These are phyloP conservation scores for Drosophila limbata DNA, from an alignment of 2,888 invertebrate genomes.

Conservation along the genomic window DNA sequence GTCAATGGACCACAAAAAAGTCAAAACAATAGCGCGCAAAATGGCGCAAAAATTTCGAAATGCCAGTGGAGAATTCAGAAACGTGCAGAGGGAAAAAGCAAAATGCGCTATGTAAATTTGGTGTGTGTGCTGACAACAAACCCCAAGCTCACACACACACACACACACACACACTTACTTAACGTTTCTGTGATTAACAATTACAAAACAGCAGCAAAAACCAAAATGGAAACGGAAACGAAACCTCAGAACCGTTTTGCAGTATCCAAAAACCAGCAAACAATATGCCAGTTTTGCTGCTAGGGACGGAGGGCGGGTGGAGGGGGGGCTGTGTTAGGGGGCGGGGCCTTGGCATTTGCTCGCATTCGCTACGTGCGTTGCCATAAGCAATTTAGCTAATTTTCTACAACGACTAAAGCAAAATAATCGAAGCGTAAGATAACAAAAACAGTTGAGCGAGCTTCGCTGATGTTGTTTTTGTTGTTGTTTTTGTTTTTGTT, in stretches of 20 bases:
- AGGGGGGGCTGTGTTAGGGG: background rate
- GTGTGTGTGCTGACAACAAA: constrained; percentile 25
- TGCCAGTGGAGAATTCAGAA: constrained; percentile 1
- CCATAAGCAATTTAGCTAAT: constrained; percentile 82
- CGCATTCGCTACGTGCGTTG: constrained; percentile 75
- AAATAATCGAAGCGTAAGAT: constrained; percentile 76
- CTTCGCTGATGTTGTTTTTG: background rate
- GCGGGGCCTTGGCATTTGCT: constrained; percentile 41
- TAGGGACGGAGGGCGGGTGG: background rate
- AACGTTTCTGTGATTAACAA: constrained; percentile 75
- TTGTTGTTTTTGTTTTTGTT: constrained; percentile 3
- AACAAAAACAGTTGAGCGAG: constrained; percentile 54
- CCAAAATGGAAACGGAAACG: constrained; percentile 18
- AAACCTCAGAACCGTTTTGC: constrained; percentile 47
- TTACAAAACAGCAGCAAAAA: constrained; percentile 65
- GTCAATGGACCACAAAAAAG: constrained; percentile 65
- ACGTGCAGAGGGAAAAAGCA: constrained; percentile 4
- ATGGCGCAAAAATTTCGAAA: constrained; percentile 44
- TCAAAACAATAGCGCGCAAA: constrained; percentile 53
- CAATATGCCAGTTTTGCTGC: constrained; percentile 33
- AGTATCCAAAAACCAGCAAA: constrained; percentile 40
- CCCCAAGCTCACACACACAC: constrained; percentile 6
- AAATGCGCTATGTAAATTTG: constrained; percentile 54
- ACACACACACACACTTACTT: constrained; percentile 27
- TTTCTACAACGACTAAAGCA: constrained; percentile 67